phyloP scores from a whole-genome alignment of 2,797 vertebrate species.

The Falco peregrinus region DNA sequence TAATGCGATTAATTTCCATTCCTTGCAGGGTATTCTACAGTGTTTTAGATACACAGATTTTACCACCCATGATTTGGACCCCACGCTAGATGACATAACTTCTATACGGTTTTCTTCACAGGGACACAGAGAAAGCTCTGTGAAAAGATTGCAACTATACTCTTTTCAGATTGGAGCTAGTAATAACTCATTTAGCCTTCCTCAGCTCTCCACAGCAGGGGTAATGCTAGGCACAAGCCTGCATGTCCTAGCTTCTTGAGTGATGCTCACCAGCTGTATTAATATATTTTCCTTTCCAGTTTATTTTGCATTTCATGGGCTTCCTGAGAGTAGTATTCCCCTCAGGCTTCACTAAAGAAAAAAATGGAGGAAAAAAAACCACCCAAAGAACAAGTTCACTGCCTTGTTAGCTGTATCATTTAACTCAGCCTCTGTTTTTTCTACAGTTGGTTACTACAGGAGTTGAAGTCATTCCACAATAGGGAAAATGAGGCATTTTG shows the following conservation, averaged over 20 bases:
- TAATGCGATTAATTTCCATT: neutral
- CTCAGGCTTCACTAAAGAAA: neutral
- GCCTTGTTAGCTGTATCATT: neutral
- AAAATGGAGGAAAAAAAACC: accelerated
- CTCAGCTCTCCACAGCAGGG: neutral
- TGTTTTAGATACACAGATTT: neutral
- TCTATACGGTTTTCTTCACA: neutral
- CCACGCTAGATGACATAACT: accelerated
- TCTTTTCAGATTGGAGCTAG: neutral
- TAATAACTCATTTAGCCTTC: accelerated
- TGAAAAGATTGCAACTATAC: neutral
- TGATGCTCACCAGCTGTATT: neutral
- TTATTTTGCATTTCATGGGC: neutral
- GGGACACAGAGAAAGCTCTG: neutral
- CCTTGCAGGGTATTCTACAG: neutral
- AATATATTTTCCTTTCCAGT: neutral
- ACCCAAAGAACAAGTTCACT: neutral
- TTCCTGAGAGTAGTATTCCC: neutral
- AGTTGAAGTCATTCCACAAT: neutral
- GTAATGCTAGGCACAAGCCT: neutral
- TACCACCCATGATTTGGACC: neutral
- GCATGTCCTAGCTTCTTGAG: neutral
- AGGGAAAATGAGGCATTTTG: neutral
- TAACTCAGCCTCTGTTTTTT: neutral
- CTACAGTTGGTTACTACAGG: neutral